Conservation (phyloP, 2,797 vertebrate species). For the Eptatretus atami region DNA sequence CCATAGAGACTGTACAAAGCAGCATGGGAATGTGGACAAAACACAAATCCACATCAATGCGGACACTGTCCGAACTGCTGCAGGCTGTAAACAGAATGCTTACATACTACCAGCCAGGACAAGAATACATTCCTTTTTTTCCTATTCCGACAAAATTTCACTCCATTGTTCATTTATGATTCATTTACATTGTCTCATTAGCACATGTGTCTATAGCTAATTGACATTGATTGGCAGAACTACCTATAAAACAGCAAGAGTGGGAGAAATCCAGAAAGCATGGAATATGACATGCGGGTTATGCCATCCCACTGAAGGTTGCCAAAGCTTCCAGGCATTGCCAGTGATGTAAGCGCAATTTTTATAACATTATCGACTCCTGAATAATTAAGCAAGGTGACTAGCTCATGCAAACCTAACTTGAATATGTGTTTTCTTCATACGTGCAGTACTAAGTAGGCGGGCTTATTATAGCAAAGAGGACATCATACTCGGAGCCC, state of each 20-base stretch:
- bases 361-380: too few species aligned
- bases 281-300: slow-evolving; percentile 35
- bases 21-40: slow-evolving; percentile 46
- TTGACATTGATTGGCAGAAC: slow-evolving; percentile 23
- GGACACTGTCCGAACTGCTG: slow-evolving; percentile 61
- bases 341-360: slow-evolving; percentile 41
- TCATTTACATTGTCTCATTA: too few species aligned
- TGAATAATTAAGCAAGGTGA: too few species aligned
- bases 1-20: slow-evolving; percentile 64
- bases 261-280: slow-evolving; percentile 38
- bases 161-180: too few species aligned
- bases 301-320: slow-evolving; percentile 45
- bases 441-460: slow-evolving; percentile 3
- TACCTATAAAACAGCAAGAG: slow-evolving; percentile 40
- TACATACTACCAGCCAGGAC: slow-evolving; percentile 80
- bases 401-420: too few species aligned
- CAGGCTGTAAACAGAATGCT: slow-evolving; percentile 69
- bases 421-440: too few species aligned
- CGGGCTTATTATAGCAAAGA: slow-evolving; percentile 1
- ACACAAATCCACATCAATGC: slow-evolving; percentile 46
- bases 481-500: slow-evolving; percentile 1
- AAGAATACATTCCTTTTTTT: slow-evolving; percentile 10
- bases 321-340: slow-evolving; percentile 44
- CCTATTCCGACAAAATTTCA: too few species aligned
- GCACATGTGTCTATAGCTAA: too few species aligned